Conservation (phyloP, 1,140 invertebrate genomes). For the Drosophila virilis region DNA sequence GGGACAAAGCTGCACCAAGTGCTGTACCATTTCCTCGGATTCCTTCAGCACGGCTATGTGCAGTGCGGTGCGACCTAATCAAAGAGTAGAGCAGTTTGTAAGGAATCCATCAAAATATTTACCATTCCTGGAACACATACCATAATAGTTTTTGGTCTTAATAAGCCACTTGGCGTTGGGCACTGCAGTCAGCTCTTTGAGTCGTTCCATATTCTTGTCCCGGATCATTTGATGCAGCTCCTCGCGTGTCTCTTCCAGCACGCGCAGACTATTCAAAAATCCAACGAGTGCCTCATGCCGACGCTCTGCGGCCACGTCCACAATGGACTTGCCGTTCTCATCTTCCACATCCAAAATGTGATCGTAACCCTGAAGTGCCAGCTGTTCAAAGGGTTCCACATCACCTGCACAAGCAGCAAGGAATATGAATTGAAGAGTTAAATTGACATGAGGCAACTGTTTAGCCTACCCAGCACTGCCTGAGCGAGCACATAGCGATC, state of each 20-base stretch:
- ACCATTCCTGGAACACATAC: constrained; percentile 57
- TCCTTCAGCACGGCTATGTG: constrained; percentile 93
- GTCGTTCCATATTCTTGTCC: constrained; percentile 86
- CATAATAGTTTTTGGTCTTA: constrained; percentile 90
- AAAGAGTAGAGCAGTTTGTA: not conserved
- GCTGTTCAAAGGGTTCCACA: constrained; percentile 89
- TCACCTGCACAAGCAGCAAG: constrained; percentile 86
- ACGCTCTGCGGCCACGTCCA: constrained; percentile 88
- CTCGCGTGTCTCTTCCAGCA: constrained; percentile 91
- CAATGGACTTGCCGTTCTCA: constrained; percentile 87
- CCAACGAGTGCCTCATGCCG: constrained; percentile 87
- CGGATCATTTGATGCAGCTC: constrained; percentile 91
- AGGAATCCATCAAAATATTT: too few species aligned
- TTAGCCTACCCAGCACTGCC: constrained; percentile 89
- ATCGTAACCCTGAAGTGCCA: constrained; percentile 93
- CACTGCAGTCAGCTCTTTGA: constrained; percentile 87
- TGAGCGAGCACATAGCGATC: constrained; percentile 91
- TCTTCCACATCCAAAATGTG: constrained; percentile 93
- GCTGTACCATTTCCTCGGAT: constrained; percentile 90
- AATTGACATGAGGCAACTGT: not conserved
- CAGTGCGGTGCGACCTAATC: constrained; percentile 87
- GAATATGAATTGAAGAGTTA: constrained; percentile 31
- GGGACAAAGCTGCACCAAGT: constrained; percentile 89
- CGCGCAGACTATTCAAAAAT: constrained; percentile 88
- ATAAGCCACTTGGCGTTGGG: constrained; percentile 88